A percentile compares a stretch with the other conserved stretches of the same genome.
phyloP scores from a whole-genome alignment of 2,113 vertebrate species.

The Silurus glanis region DNA sequence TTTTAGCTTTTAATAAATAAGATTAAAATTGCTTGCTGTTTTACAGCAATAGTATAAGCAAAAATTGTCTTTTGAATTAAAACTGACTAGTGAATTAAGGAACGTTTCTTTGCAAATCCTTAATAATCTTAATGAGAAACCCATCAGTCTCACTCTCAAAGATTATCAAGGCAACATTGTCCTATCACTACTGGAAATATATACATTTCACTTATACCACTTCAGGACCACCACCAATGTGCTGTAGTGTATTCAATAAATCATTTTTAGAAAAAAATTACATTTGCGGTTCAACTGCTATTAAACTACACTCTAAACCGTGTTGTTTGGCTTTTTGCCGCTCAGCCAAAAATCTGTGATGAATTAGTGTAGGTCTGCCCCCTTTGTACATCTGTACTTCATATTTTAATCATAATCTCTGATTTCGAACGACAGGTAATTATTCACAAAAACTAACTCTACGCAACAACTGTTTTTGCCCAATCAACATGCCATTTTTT shows the following conservation, averaged over 20 bases:
- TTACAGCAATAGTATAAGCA: no score
- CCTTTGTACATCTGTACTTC: constrained; percentile 16
- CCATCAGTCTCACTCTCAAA: not conserved
- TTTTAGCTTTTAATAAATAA: no score
- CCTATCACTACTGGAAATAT: not conserved
- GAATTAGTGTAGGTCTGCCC: constrained; percentile 29
- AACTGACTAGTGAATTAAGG: no score
- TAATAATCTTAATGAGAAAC: not conserved
- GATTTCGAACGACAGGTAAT: constrained; percentile 36
- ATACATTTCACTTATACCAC: not conserved
- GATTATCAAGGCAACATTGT: not conserved
- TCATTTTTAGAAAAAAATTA: not conserved
- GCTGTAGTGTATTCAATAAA: not conserved
- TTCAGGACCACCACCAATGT: not conserved
- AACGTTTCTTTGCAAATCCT: not conserved
- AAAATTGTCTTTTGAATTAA: no score
- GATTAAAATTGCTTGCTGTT: no score
- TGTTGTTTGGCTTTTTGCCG: constrained; percentile 5
- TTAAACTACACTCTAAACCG: not conserved
- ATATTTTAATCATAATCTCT: constrained; percentile 30
- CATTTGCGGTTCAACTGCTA: not conserved
- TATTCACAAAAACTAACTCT: constrained; percentile 2
- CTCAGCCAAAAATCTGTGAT: constrained; percentile 27
- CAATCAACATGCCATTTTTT: not conserved
- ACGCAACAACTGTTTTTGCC: not conserved